Conservation (phyloP, 2,888 invertebrate genomes). For the Drosophila borborema region DNA sequence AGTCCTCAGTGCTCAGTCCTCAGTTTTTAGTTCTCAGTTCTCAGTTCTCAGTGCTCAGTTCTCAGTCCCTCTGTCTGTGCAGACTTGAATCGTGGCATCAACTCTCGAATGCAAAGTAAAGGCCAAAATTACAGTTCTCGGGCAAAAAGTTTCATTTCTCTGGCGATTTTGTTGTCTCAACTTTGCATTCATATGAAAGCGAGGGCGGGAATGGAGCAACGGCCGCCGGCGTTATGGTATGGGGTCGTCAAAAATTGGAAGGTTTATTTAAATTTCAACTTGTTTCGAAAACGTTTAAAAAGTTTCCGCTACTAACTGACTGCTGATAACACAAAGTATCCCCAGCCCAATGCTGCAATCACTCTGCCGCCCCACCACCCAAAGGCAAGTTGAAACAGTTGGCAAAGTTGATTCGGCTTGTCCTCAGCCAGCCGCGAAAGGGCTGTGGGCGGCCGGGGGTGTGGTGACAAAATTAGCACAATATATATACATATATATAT, state of each 20-base stretch:
- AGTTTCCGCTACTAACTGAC: slow-evolving; percentile 79
- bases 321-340: slow-evolving; percentile 75
- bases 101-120: slow-evolving; percentile 57
- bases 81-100: slow-evolving; percentile 39
- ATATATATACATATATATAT: slow-evolving; percentile 50
- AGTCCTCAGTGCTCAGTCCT: neutral
- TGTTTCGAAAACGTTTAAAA: slow-evolving; percentile 79
- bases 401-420: slow-evolving; percentile 60
- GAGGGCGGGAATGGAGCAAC: neutral
- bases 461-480: slow-evolving; percentile 73
- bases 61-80: neutral
- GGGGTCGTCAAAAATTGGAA: slow-evolving; percentile 74
- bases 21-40: neutral
- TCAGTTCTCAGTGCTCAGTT: neutral
- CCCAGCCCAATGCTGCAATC: slow-evolving; percentile 24
- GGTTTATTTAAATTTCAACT: slow-evolving; percentile 79
- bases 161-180: slow-evolving; percentile 75
- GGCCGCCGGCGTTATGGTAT: slow-evolving; percentile 14
- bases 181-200: slow-evolving; percentile 62
- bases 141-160: slow-evolving; percentile 70
- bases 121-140: slow-evolving; percentile 60
- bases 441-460: neutral
- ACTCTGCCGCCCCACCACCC: neutral
- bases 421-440: slow-evolving; percentile 10
- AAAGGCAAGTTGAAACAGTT: slow-evolving; percentile 56